phyloP scores from a whole-genome alignment of 1,140 invertebrate genomes.

The Zaprionus lachaisei region DNA sequence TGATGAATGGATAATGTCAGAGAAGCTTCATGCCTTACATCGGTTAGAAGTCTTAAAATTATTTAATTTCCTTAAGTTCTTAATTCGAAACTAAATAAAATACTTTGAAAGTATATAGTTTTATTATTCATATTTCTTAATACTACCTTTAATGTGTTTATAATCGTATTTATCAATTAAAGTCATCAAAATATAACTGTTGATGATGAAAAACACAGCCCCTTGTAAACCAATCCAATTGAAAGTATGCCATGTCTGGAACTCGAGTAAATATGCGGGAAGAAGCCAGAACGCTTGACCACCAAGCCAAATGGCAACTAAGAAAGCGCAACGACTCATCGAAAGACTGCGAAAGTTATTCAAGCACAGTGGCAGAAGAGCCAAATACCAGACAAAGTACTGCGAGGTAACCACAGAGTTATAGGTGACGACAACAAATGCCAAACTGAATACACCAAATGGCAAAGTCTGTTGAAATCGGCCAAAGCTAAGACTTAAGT shows the following conservation, averaged over 20 bases:
- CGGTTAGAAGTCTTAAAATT: constrained; percentile 14
- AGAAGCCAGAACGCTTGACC: constrained; percentile 95
- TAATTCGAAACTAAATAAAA: constrained; percentile 22
- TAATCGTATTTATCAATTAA: constrained; percentile 87
- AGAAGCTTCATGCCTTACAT: background rate
- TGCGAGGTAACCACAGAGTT: constrained; percentile 99
- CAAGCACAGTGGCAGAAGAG: constrained; percentile 91
- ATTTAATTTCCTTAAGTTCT: constrained; percentile 42
- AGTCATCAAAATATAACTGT: constrained; percentile 90
- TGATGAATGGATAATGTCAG: constrained; percentile 7
- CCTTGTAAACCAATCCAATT: constrained; percentile 91
- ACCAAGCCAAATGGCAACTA: constrained; percentile 89
- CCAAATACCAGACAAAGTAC: constrained; percentile 99
- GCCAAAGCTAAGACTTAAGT: constrained; percentile 90
- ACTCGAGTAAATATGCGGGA: constrained; percentile 96
- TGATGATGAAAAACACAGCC: constrained; percentile 91
- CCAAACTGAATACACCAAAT: constrained; percentile 94
- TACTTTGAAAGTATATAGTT: constrained; percentile 28
- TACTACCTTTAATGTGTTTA: constrained; percentile 62
- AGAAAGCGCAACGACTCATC: constrained; percentile 84
- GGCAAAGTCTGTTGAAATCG: constrained; percentile 89
- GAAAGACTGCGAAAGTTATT: constrained; percentile 87
- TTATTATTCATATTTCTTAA: constrained; percentile 63
- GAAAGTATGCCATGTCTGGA: constrained; percentile 93
- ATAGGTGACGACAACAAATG: constrained; percentile 95